Conservation (phyloP, 1,140 invertebrate species). For the Protaetia brevitarsis region DNA sequence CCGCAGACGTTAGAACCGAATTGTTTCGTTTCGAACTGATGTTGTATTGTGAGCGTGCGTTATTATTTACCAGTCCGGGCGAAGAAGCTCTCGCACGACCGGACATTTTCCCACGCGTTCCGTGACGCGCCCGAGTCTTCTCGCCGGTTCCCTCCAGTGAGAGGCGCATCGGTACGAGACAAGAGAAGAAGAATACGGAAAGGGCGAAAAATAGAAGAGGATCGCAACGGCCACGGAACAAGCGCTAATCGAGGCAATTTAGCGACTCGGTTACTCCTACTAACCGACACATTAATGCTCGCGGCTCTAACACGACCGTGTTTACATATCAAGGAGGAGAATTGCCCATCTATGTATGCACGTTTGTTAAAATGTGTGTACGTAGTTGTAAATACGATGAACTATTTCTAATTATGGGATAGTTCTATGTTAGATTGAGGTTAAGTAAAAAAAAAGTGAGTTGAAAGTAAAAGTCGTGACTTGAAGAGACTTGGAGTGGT, state of each 20-base stretch:
- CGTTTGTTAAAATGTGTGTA: too few species aligned
- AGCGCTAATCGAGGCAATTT: conserved; percentile 16
- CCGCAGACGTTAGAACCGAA: too few species aligned
- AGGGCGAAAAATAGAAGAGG: not conserved
- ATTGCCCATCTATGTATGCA: not conserved
- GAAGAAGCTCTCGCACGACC: conserved; percentile 6
- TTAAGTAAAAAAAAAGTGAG: not conserved
- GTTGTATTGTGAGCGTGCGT: not conserved
- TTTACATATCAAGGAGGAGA: not conserved
- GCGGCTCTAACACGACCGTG: not conserved
- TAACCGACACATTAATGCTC: conserved; percentile 2
- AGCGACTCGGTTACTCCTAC: not conserved
- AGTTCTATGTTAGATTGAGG: not conserved
- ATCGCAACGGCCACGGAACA: not conserved
- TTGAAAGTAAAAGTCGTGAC: not conserved
- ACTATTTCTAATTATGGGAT: not conserved
- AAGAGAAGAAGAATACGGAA: not conserved
- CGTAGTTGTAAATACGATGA: not conserved
- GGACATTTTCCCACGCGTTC: conserved; percentile 10
- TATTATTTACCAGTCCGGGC: not conserved
- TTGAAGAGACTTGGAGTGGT: too few species aligned
- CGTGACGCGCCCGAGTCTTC: not conserved
- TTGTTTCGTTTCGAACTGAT: too few species aligned
- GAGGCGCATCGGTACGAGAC: not conserved
- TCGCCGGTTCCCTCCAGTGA: not conserved